A percentile compares a stretch with the other conserved stretches of the same genome.
These are phyloP conservation scores for Melanogrammus aeglefinus DNA, from an alignment of 2,797 vertebrate genomes.

Conservation along the genomic window DNA sequence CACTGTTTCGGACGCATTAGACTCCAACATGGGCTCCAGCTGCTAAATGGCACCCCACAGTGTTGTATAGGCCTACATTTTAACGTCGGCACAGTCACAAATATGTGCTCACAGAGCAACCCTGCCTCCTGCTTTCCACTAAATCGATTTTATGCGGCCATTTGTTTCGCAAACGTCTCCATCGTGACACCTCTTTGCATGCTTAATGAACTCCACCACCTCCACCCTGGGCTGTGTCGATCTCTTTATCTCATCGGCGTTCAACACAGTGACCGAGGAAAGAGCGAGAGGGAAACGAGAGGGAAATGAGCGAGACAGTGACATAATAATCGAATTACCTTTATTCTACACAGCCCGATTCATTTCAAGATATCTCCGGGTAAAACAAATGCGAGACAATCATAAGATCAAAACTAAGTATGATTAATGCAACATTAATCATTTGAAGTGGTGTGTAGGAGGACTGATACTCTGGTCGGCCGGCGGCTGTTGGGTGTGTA, in stretches of 20 bases:
- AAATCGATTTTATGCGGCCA: slow-evolving; percentile 45
- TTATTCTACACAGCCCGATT: too few relatives aligned
- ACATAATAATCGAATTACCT: too few relatives aligned
- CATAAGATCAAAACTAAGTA: neutral
- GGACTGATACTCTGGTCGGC: too few relatives aligned
- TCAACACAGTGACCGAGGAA: too few relatives aligned
- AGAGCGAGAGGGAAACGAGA: too few relatives aligned
- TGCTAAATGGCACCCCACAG: slow-evolving; percentile 26
- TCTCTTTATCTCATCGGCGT: slow-evolving; percentile 24
- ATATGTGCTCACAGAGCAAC: slow-evolving; percentile 3
- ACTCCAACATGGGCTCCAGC: neutral
- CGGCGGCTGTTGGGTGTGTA: too few relatives aligned
- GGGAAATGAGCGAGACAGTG: too few relatives aligned
- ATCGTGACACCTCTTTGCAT: slow-evolving; percentile 57
- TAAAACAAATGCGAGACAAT: neutral
- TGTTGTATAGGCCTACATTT: slow-evolving; percentile 22
- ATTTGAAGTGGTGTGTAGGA: too few relatives aligned
- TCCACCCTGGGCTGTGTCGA: slow-evolving; percentile 45
- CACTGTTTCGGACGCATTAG: neutral
- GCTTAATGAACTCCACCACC: slow-evolving; percentile 51
- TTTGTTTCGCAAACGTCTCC: slow-evolving; percentile 56
- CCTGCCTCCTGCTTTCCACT: slow-evolving; percentile 7
- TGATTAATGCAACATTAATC: too few relatives aligned
- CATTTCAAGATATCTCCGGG: too few relatives aligned
- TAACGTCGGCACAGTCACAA: neutral